Evolutionary conservation across 2,113 vertebrate genomes (phyloP).

Genomic region (Gnathonemus longibarbis): DNA sequence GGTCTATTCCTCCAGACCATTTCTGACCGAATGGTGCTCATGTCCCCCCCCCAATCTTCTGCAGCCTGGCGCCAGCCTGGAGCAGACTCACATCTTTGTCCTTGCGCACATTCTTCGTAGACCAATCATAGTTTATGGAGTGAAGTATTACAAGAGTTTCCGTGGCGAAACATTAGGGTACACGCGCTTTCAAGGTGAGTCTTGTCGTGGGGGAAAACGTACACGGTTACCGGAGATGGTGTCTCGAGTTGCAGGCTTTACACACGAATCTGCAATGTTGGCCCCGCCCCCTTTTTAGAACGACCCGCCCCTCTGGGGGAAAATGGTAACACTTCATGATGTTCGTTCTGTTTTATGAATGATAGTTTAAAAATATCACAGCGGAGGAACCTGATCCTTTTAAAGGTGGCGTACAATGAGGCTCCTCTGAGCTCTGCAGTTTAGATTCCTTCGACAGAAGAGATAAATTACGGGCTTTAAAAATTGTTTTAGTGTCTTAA

Average conservation of each 20-base stretch:
- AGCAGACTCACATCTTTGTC: constrained; percentile 99
- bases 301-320: background rate
- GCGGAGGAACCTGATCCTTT: background rate
- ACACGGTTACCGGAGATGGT: background rate
- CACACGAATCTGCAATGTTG: background rate
- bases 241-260: background rate
- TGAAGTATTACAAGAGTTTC: constrained; percentile 99
- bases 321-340: background rate
- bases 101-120: constrained; percentile 98
- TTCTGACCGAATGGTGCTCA: background rate
- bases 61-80: constrained; percentile 96
- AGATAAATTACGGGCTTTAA: background rate
- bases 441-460: background rate
- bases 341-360: constrained; percentile 10
- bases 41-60: constrained; percentile 28
- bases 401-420: background rate
- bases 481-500: background rate
- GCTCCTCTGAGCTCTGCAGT: background rate
- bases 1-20: background rate
- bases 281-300: background rate
- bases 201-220: background rate
- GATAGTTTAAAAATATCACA: background rate
- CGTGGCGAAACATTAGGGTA: constrained; percentile 95
- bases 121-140: constrained; percentile 98
- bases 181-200: constrained; percentile 98